These are phyloP conservation scores for Zalophus californianus DNA, from an alignment of 2,797 vertebrate genomes.

Conservation along the genomic window DNA sequence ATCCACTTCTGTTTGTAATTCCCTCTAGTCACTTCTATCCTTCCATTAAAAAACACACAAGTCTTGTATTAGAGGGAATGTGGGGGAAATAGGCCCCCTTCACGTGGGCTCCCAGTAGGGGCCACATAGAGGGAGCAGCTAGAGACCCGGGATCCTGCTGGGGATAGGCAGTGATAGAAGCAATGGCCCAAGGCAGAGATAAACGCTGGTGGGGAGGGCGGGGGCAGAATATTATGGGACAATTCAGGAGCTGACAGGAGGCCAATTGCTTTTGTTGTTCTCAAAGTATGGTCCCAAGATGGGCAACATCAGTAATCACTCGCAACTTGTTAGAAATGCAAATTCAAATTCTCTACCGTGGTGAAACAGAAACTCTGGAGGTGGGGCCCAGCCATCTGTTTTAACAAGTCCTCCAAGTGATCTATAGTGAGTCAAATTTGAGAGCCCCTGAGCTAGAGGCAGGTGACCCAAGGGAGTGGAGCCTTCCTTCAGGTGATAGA, in stretches of 20 bases:
- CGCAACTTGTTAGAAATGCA: not conserved
- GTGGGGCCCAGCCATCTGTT: not conserved
- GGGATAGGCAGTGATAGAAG: not conserved
- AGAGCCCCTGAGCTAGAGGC: not conserved
- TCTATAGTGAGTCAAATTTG: not conserved
- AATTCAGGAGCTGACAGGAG: not conserved
- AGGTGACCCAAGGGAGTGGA: not conserved
- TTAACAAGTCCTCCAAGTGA: not conserved
- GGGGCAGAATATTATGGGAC: not conserved
- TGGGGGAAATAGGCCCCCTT: not conserved
- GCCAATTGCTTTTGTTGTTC: not conserved
- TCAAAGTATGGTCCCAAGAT: not conserved
- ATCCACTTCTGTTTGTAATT: not conserved
- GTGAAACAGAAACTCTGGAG: not conserved
- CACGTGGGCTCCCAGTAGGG: not conserved
- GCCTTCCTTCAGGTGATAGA: not conserved
- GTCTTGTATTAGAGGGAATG: not conserved
- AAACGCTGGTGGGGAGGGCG: not conserved
- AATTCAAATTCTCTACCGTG: constrained; percentile 35
- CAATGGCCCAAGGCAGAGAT: not conserved
- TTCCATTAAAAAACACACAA: not conserved
- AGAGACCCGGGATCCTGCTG: not conserved
- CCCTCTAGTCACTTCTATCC: not conserved
- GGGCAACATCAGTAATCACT: not conserved
- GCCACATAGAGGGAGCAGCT: not conserved